Evolutionary conservation across 2,888 invertebrate species (phyloP), one percentile per base, ranked within the genome.

Genomic region (Chrysopilus asiliformis): DNA sequence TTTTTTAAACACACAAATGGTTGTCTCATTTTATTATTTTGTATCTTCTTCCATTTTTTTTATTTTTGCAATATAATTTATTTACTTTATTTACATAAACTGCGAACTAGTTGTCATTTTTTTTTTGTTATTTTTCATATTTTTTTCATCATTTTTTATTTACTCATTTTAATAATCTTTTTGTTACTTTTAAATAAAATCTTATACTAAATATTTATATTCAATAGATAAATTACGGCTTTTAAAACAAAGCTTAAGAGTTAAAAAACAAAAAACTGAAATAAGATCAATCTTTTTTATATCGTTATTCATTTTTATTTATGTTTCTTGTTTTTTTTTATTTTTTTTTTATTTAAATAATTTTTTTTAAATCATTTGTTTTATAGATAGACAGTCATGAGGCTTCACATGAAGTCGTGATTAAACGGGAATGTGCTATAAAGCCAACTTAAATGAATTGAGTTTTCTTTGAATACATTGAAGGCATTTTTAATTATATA

Each of bases 231-330:
- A n/a, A n/a, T n/a, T 32, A 36, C 25, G 36, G 36, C 36, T 39
- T 39, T 38, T 38, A 40, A 38, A 38, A 40, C 38, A 38, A 37
- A 38, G 40, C 37, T 40, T 37, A 38, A 40, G 31, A 33, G 34
- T 38, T 20, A 17, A n/a, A 32, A 20, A 13, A 10, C 5, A 32
- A 32, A 32, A 18, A 17, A 31, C 12, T n/a, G 6, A 31, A 31
- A 9, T 15, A 29, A 29, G 14, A 14, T 7, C 14, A 31, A 22
- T 22, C 8, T 31, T 8, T 17, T 31, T 6, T 18, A 31, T 16
- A 8, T 8, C 22, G n/a, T 32, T 32, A 17, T 16, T 32, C 14
- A 15, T 13, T 13, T 26, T 26, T 26, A 31, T 16, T 31, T 31
- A 17, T 31, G 20, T 32, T 15, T 13, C 22, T 20, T 32, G 19